Evolutionary conservation across 2,113 vertebrate species (phyloP).

Genomic region (Anhinga rufa): DNA sequence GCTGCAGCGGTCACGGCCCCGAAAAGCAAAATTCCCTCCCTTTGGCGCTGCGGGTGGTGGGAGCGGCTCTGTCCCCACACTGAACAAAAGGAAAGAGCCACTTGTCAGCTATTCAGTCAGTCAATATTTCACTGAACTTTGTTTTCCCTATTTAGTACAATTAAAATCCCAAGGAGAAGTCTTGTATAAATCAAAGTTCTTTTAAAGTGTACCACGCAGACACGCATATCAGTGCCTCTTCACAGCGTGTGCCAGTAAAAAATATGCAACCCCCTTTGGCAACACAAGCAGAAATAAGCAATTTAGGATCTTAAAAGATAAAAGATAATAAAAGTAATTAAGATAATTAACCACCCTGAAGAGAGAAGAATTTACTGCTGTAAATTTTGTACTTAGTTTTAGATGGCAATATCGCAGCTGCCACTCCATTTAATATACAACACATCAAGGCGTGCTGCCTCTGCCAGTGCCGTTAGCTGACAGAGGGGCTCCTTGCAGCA

Average conservation of each 20-base stretch:
- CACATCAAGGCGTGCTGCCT: background rate
- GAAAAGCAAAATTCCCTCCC: background rate
- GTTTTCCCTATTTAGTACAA: slow-evolving; percentile 60
- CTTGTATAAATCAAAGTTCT: slow-evolving; percentile 73
- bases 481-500: background rate
- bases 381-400: slow-evolving; percentile 78
- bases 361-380: slow-evolving; percentile 80
- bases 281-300: slow-evolving; percentile 79
- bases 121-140: slow-evolving; percentile 52
- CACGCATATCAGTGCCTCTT: background rate
- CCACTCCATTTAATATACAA: slow-evolving; percentile 68
- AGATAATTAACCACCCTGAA: slow-evolving; percentile 87
- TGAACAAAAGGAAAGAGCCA: background rate
- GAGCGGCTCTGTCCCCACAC: rapidly evolving
- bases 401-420: slow-evolving; percentile 74
- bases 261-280: slow-evolving; percentile 78
- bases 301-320: slow-evolving; percentile 83
- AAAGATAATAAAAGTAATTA: slow-evolving; percentile 88
- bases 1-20: rapidly evolving
- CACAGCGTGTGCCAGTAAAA: slow-evolving; percentile 61
- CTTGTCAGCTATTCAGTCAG: background rate
- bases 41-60: rapidly evolving
- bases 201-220: slow-evolving; percentile 58
- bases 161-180: slow-evolving; percentile 62
- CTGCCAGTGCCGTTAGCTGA: background rate